Evolutionary conservation across 2,888 invertebrate species (phyloP), one percentile per base, ranked within the genome.

Genomic region (Cephus sareptanus): DNA sequence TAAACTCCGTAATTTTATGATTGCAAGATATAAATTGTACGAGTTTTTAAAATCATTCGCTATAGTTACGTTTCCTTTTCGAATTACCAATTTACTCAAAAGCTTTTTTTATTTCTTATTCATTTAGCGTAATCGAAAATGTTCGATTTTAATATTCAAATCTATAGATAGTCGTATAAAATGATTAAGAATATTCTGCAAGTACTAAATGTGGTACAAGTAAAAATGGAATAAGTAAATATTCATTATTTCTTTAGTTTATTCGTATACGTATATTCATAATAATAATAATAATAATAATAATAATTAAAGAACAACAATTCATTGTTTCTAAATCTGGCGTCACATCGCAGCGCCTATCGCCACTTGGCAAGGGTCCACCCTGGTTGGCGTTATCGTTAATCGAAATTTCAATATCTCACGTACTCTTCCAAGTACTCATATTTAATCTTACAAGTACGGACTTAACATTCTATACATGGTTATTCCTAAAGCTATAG

Each of bases 241-340:
- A 23, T 56, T 56, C 23, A 15, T 56, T 56, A 56, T 56, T 23
- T 56, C 15, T 56, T 56, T 56, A 56, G 56, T 56, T 56, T 56
- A 56, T 56, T 56, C 56, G 56, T 56, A 56, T 56, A 56, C 56
- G 56, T 56, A 81, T 81, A 79, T 79, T 79, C 73, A 31, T 77
- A 73, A 79, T 76, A 75, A 79, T 79, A 80, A 80, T 80, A 77
- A 79, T 82, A 81, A 77, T 81, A 35, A 35, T 35, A 35, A 35
- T 35, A 35, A 82, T 81, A 81, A 78, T 71, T 79, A 81, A 80
- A 78, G 79, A 82, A 84, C 80, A 83, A 83, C 84, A 82, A 83
- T 84, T 82, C 82, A 74, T 80, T 75, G 73, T 77, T 81, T 76
- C 81, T 82, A 79, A 80, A 79, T 77, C 81, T 83, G 81, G 83